Evolutionary conservation across 2,888 invertebrate genomes (phyloP).

Genomic region (Anorthoa munda): DNA sequence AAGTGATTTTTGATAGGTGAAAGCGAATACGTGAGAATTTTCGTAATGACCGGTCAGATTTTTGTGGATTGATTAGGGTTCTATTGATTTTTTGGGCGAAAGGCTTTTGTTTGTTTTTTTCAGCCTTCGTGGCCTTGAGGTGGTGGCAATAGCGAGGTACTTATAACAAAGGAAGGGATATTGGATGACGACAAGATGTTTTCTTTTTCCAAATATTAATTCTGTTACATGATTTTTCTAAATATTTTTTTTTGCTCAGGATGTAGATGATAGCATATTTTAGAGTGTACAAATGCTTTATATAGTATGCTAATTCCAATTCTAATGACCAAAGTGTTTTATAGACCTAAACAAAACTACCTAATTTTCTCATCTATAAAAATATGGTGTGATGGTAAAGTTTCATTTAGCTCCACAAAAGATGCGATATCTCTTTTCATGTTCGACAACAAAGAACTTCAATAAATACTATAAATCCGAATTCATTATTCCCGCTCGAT

Average conservation of each 20-base stretch:
- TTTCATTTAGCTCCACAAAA: background rate
- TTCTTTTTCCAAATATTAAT: no score
- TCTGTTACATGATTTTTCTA: no score
- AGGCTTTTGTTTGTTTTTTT: background rate
- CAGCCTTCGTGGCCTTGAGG: background rate
- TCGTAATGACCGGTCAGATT: constrained; percentile 45
- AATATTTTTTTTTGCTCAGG: background rate
- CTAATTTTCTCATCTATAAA: no score
- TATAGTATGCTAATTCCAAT: background rate
- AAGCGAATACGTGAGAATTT: constrained; percentile 63
- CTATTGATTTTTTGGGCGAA: constrained; percentile 49
- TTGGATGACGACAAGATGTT: no score
- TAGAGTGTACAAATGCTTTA: background rate
- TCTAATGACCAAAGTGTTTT: background rate
- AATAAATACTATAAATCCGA: constrained; percentile 29
- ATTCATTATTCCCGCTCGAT: constrained; percentile 24
- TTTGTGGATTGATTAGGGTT: constrained; percentile 50
- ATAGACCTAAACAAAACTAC: no score
- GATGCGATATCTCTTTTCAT: background rate
- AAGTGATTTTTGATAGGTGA: constrained; percentile 74
- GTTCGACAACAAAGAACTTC: constrained; percentile 21
- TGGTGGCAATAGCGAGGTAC: no score
- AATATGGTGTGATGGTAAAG: no score
- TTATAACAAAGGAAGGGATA: no score
- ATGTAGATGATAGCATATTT: background rate